Evolutionary conservation across 2,888 invertebrate genomes (phyloP).

Genomic region (Drosophila mayaguana): DNA sequence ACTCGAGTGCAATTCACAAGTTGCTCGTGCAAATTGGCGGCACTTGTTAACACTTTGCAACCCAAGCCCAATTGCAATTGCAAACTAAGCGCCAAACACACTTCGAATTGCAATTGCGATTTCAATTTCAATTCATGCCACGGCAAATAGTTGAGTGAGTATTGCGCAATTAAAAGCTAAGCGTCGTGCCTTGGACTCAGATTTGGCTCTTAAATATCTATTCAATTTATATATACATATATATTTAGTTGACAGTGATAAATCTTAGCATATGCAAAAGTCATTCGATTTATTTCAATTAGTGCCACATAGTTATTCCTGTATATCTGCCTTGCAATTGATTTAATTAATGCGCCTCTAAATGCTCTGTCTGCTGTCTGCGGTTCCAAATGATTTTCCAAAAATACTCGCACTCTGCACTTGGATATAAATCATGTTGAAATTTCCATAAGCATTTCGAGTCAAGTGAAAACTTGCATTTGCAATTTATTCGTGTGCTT

Average conservation of each 20-base stretch:
- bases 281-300: slow-evolving; percentile 53
- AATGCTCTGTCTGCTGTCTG: background rate
- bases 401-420: slow-evolving; percentile 3
- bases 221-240: slow-evolving; percentile 42
- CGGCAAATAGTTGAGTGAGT: slow-evolving; percentile 64
- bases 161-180: slow-evolving; percentile 62
- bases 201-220: slow-evolving; percentile 67
- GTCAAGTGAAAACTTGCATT: slow-evolving; percentile 26
- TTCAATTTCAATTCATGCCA: slow-evolving; percentile 68
- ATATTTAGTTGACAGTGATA: slow-evolving; percentile 74
- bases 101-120: slow-evolving; percentile 33
- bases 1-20: slow-evolving; percentile 57
- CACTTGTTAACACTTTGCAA: slow-evolving; percentile 59
- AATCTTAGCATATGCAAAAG: slow-evolving; percentile 70
- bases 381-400: background rate
- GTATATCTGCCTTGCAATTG: background rate
- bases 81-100: slow-evolving; percentile 39
- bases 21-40: slow-evolving; percentile 54
- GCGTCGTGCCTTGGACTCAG: slow-evolving; percentile 69
- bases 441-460: slow-evolving; percentile 18
- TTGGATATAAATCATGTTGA: slow-evolving; percentile 30
- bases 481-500: slow-evolving; percentile 18
- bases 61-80: slow-evolving; percentile 36
- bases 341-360: slow-evolving; percentile 2
- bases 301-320: slow-evolving; percentile 28